Percentiles rank a stretch among this genome's conserved stretches.
phyloP scores from a whole-genome alignment of 2,113 vertebrate genomes.

The Aspidoscelis tigris region DNA sequence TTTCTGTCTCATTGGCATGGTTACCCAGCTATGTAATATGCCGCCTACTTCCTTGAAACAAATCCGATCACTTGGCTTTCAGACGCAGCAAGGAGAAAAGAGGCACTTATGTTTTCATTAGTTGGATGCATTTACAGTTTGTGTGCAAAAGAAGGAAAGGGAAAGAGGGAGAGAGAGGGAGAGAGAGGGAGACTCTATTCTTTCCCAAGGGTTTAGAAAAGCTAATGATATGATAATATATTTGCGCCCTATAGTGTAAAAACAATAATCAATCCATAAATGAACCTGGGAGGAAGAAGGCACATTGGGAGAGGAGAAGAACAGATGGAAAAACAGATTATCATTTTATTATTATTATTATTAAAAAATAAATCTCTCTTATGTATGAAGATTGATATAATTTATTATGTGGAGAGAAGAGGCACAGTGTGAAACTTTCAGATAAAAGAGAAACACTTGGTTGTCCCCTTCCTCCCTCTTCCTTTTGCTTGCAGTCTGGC shows the following conservation, averaged over 20 bases:
- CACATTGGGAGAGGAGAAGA: background rate
- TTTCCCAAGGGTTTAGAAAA: background rate
- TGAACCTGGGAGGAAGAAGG: background rate
- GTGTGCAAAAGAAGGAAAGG: constrained; percentile 30
- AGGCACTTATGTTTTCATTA: constrained; percentile 74
- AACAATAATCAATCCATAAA: background rate
- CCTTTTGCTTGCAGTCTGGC: no score
- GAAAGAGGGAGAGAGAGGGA: background rate
- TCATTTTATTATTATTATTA: background rate
- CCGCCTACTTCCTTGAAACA: constrained; percentile 40
- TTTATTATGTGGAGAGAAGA: background rate
- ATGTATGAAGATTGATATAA: background rate
- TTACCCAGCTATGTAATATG: constrained; percentile 56
- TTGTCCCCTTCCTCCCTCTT: background rate
- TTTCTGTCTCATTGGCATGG: constrained; percentile 73
- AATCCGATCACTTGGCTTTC: constrained; percentile 58
- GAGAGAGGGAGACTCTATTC: background rate
- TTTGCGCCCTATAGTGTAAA: background rate
- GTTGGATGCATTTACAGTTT: constrained; percentile 44
- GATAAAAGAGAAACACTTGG: background rate
- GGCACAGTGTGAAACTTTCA: constrained; percentile 5
- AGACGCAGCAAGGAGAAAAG: constrained; percentile 74
- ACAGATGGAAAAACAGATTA: background rate
- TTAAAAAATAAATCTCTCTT: background rate
- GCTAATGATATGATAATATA: background rate